These are phyloP conservation scores for Timema cristinae DNA, from an alignment of 2,888 invertebrate genomes.

Conservation along the genomic window DNA sequence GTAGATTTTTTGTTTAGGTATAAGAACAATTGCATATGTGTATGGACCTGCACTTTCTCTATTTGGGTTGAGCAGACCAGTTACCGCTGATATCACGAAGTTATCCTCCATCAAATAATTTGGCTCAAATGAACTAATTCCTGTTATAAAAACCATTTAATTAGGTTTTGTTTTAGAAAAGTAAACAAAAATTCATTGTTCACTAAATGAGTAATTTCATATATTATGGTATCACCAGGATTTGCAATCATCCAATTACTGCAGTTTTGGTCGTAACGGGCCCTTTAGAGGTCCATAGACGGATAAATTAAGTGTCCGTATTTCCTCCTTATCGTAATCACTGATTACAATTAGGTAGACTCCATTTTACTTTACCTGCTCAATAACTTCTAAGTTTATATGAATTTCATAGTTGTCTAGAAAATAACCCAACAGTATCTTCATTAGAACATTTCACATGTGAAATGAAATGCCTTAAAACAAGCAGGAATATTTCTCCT, in stretches of 20 bases:
- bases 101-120: no score
- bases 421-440: neutral
- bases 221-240: no score
- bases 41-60: no score
- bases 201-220: neutral
- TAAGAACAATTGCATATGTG: no score
- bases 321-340: no score
- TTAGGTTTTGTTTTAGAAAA: neutral
- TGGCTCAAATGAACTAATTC: neutral
- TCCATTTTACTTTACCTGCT: constrained; percentile 14
- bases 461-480: no score
- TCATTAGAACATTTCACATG: no score
- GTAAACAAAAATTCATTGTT: neutral
- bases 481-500: neutral
- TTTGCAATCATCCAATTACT: constrained; percentile 13
- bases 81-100: no score
- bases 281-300: constrained; percentile 20
- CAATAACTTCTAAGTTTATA: neutral
- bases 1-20: no score
- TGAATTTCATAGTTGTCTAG: constrained; percentile 26
- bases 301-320: constrained; percentile 15
- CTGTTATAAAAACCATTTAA: neutral
- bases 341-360: no score
- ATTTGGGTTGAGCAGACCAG: no score
- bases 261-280: constrained; percentile 18